Evolutionary conservation across 2,888 invertebrate genomes (phyloP).

Genomic region (Ophioninae sp.): DNA sequence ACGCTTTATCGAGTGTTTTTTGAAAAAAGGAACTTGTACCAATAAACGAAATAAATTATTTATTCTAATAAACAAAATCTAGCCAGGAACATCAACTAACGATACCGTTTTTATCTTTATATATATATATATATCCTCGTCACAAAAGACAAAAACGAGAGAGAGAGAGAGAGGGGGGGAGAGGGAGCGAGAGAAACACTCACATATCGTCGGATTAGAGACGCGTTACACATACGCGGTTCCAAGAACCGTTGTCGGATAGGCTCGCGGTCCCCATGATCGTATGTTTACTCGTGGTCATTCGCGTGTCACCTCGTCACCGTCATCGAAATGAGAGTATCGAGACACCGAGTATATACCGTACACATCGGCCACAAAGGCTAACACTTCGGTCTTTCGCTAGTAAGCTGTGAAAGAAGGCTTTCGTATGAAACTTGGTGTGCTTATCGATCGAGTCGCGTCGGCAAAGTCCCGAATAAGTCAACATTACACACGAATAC

Average conservation of each 20-base stretch:
- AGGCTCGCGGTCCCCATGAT: conserved; percentile 1
- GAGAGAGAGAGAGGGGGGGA: too few species aligned
- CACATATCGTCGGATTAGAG: background rate
- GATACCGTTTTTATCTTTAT: too few species aligned
- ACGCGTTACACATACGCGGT: background rate
- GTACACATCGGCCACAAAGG: conserved; percentile 12
- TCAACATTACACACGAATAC: conserved; percentile 42
- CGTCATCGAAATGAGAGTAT: conserved; percentile 45
- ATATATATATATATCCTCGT: too few species aligned
- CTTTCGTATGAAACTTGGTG: conserved; percentile 34
- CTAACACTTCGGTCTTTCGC: conserved; percentile 15
- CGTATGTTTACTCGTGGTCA: conserved; percentile 48
- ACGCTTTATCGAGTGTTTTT: too few species aligned
- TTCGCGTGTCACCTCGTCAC: conserved; percentile 34
- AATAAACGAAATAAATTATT: too few species aligned
- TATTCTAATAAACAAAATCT: too few species aligned
- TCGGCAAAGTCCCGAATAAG: conserved; percentile 31
- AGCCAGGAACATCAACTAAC: too few species aligned
- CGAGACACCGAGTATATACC: conserved; percentile 3
- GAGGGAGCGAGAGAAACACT: too few species aligned
- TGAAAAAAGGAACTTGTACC: too few species aligned
- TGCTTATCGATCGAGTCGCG: conserved; percentile 48
- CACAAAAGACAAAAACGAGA: too few species aligned
- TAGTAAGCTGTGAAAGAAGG: conserved; percentile 33
- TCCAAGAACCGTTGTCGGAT: conserved; percentile 23